Conservation (phyloP, 2,797 vertebrate species). For the Xenopus petersii region DNA sequence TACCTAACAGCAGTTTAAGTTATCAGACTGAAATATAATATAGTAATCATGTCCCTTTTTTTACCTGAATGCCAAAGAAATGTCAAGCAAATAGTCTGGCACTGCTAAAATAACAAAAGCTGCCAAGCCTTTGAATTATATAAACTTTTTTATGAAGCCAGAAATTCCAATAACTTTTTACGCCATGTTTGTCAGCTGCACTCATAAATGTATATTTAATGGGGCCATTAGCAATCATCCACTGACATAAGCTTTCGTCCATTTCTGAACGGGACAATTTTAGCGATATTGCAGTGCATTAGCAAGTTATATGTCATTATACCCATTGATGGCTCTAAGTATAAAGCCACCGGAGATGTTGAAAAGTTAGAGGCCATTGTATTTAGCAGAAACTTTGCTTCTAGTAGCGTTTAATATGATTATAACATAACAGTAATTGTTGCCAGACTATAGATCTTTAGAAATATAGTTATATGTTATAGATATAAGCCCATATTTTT, state of each 20-base stretch:
- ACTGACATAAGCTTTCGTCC: slow-evolving; percentile 18
- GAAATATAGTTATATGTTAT: no score
- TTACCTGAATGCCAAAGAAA: slow-evolving; percentile 37
- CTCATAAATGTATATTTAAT: slow-evolving; percentile 48
- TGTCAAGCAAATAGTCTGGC: slow-evolving; percentile 48
- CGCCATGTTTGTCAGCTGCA: slow-evolving; percentile 47
- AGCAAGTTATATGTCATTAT: slow-evolving; percentile 14
- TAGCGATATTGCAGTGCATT: slow-evolving; percentile 2
- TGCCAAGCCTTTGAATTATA: slow-evolving; percentile 46
- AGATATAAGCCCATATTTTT: no score
- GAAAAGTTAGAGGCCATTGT: no score
- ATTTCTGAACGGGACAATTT: slow-evolving; percentile 24
- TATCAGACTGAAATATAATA: slow-evolving; percentile 41
- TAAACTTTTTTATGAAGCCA: slow-evolving; percentile 42
- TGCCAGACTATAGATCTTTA: no score
- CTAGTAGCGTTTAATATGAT: no score
- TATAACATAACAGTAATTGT: no score
- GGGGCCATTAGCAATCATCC: slow-evolving; percentile 45
- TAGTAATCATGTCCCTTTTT: slow-evolving; percentile 44
- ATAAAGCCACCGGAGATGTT: no score
- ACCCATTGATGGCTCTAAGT: background rate
- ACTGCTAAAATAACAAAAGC: slow-evolving; percentile 38
- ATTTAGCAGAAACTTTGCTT: no score
- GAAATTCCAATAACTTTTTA: slow-evolving; percentile 45
- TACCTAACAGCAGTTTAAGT: slow-evolving; percentile 43